Evolutionary conservation across 1,140 invertebrate genomes (phyloP).

Genomic region (Cyphomyrmex costatus): DNA sequence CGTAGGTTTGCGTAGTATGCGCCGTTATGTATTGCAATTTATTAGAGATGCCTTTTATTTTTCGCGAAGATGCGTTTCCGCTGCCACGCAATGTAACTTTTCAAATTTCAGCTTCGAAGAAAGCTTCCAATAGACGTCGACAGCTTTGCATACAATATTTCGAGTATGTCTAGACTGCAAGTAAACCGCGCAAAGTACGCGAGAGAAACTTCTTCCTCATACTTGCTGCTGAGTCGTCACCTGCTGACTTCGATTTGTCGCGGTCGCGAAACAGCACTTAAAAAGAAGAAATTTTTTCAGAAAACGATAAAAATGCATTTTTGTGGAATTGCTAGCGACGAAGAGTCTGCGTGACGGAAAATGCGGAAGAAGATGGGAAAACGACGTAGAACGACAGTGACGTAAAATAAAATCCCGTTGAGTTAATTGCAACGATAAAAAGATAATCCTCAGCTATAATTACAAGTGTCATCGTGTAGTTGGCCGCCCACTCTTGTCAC

Average conservation of each 20-base stretch:
- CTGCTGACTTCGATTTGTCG: slow-evolving; percentile 65
- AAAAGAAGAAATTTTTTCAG: slow-evolving; percentile 20
- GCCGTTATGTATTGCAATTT: neutral
- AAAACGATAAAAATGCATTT: slow-evolving; percentile 42
- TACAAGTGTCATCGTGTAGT: slow-evolving; percentile 35
- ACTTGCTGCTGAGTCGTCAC: slow-evolving; percentile 56
- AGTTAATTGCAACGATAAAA: slow-evolving; percentile 30
- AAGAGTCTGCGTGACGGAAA: slow-evolving; percentile 26
- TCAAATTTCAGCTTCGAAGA: slow-evolving; percentile 53
- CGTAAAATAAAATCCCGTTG: slow-evolving; percentile 15
- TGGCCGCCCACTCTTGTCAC: slow-evolving; percentile 14
- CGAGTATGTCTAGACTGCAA: slow-evolving; percentile 50
- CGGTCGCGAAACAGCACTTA: slow-evolving; percentile 59
- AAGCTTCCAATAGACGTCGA: slow-evolving; percentile 58
- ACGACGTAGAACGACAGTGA: neutral
- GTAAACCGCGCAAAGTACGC: slow-evolving; percentile 50
- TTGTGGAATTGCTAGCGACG: slow-evolving; percentile 2
- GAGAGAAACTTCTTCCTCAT: slow-evolving; percentile 43
- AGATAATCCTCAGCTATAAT: slow-evolving; percentile 42
- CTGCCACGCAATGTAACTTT: slow-evolving; percentile 39
- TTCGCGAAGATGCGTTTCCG: neutral
- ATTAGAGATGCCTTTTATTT: slow-evolving; percentile 30
- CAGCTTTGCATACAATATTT: slow-evolving; percentile 65
- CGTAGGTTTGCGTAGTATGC: neutral
- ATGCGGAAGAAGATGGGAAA: neutral